Base-by-base conservation (phyloP, 2,888 invertebrate species). In the Hirtodrosophila duncani region DNA sequence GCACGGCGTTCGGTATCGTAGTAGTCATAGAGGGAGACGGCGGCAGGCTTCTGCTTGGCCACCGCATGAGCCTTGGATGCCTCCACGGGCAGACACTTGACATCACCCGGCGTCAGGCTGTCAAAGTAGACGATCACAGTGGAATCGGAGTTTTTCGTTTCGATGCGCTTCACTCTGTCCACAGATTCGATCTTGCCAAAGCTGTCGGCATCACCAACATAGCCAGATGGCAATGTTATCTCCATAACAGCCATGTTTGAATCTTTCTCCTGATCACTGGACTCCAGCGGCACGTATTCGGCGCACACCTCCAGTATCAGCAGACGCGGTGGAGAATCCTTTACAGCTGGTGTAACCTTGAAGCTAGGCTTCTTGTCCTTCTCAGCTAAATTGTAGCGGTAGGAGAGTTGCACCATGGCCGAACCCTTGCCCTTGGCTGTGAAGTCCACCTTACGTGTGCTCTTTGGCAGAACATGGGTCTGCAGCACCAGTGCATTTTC, bases 201-300 rank as follows among this genome's bases (percentile, higher is more conserved):
- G 0, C 92, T 92, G 70, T 92, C 92, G 62, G 91, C 87, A 70
- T 96, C 95, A 0, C 94, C 93, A 0, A 93, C 91, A 83, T 93
- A 98, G n/a, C 98, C 97, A 0, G 96, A 96, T 0, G 97, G 96
- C 50, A 98, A 88, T 56, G 91, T 91, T 0, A 97, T 93, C 80
- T 96, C 96, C 89, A 97, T 93, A 0, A 97, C 92, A 7, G 95
- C 94, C 92, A 97, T 93, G 64, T 97, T 97, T 56, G 92, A 92
- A 37, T 91, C 89, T 71, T 91, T 90, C 10, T 89, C 57, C 5
- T 44, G 49, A 8, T 71, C 69, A 3, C 20, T 43, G 1, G 48
- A 48, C 3, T 74, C 71, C 0, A 64, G 49, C 0, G 82, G 82
- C 2, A 75, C 38, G 38, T 88, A 94, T 90, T 92, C 92, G 38